Conservation (phyloP, 2,888 invertebrate genomes). For the Plebejus argus region DNA sequence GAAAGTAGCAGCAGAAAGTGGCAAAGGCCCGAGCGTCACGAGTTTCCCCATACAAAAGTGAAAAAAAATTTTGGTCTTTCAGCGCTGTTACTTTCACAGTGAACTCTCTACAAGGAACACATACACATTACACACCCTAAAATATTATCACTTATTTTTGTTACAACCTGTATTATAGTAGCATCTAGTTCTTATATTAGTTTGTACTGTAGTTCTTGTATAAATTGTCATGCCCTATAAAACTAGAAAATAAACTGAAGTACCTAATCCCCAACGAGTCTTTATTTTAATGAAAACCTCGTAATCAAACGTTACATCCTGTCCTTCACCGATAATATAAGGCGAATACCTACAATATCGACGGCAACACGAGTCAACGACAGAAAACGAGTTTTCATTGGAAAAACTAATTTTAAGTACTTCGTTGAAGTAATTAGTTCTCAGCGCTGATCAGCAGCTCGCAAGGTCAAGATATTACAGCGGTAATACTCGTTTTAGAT, state of each 20-base stretch:
- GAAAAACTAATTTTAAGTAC: background rate
- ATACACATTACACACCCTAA: too few relatives aligned
- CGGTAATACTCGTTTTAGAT: background rate
- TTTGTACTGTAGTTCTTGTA: too few relatives aligned
- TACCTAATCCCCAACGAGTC: background rate
- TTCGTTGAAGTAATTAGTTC: background rate
- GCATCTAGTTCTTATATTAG: too few relatives aligned
- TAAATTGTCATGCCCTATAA: too few relatives aligned
- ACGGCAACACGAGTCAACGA: background rate
- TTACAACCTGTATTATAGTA: too few relatives aligned
- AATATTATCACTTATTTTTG: too few relatives aligned
- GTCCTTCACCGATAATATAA: background rate
- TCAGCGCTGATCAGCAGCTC: background rate
- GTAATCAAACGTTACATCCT: background rate
- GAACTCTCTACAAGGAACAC: too few relatives aligned
- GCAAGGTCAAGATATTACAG: background rate
- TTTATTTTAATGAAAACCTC: background rate
- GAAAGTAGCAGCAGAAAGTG: too few relatives aligned
- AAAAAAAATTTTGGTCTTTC: too few relatives aligned
- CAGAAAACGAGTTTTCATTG: background rate
- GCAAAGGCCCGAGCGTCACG: too few relatives aligned
- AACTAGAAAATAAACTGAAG: background rate
- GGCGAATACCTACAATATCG: background rate
- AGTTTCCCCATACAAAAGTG: too few relatives aligned
- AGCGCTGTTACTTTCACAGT: too few relatives aligned